phyloP scores from a whole-genome alignment of 2,113 vertebrate genomes.

The Gadus macrocephalus region DNA sequence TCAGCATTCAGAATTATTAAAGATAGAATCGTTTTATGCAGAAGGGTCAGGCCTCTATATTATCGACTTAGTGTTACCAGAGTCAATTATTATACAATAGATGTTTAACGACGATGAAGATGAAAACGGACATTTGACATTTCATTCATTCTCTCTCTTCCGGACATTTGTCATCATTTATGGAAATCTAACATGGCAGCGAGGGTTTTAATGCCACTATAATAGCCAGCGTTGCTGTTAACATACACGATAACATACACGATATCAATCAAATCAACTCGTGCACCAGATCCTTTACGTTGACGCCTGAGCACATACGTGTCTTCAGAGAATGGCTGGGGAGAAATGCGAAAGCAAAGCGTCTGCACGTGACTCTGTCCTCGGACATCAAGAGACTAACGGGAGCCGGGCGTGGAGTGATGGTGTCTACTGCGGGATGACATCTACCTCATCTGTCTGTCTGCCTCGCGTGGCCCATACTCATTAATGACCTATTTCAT shows the following conservation, averaged over 20 bases:
- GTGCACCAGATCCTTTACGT: no score
- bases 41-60: background rate
- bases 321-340: no score
- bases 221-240: no score
- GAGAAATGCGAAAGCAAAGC: background rate
- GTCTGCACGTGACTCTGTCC: slow-evolving; percentile 7
- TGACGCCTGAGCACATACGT: background rate
- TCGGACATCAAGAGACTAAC: slow-evolving; percentile 6
- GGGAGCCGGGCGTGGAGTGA: slow-evolving; percentile 31
- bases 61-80: background rate
- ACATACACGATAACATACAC: no score
- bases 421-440: slow-evolving; percentile 38
- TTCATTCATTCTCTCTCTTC: no score
- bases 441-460: slow-evolving; percentile 53
- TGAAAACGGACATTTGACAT: background rate
- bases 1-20: background rate
- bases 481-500: slow-evolving; percentile 70
- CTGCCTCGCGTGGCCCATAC: slow-evolving; percentile 57
- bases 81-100: background rate
- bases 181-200: no score
- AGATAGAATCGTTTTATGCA: background rate
- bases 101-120: background rate
- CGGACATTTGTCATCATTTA: no score
- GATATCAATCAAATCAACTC: no score
- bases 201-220: no score